phyloP scores from a whole-genome alignment of 2,113 vertebrate species.

The Hippocampus guttulatus region DNA sequence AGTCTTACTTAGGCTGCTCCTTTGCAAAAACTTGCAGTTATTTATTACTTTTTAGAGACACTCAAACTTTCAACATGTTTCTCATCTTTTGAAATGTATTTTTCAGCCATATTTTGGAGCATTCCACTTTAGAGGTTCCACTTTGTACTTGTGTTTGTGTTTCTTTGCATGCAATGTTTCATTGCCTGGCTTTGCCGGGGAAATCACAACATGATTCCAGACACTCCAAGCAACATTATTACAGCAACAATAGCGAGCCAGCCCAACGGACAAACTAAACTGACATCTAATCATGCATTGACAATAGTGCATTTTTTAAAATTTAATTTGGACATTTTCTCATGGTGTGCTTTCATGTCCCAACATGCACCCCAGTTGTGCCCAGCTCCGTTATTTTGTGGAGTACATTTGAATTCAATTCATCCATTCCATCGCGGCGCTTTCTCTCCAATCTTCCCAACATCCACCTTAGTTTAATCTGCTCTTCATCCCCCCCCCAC shows the following conservation, averaged over 20 bases:
- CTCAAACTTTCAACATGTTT: not conserved
- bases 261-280: not conserved
- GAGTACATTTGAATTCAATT: not conserved
- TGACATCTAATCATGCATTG: not conserved
- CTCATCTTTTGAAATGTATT: not conserved
- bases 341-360: conserved; percentile 44
- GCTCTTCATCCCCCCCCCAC: conserved; percentile 78
- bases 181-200: conserved; percentile 37
- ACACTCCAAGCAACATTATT: not conserved
- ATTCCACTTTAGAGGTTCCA: conserved; percentile 1
- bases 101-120: not conserved
- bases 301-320: conserved; percentile 11
- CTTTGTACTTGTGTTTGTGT: not conserved
- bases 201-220: not conserved
- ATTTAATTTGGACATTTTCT: conserved; percentile 19
- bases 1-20: too few species aligned
- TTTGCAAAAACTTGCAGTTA: not conserved
- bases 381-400: conserved; percentile 37
- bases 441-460: not conserved
- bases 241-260: not conserved
- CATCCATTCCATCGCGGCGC: not conserved
- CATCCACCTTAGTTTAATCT: conserved; percentile 70
- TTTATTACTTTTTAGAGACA: not conserved
- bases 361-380: conserved; percentile 48
- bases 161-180: conserved; percentile 60